Base-by-base conservation (phyloP, 2,113 vertebrate genomes). In the Tragelaphus scriptus region DNA sequence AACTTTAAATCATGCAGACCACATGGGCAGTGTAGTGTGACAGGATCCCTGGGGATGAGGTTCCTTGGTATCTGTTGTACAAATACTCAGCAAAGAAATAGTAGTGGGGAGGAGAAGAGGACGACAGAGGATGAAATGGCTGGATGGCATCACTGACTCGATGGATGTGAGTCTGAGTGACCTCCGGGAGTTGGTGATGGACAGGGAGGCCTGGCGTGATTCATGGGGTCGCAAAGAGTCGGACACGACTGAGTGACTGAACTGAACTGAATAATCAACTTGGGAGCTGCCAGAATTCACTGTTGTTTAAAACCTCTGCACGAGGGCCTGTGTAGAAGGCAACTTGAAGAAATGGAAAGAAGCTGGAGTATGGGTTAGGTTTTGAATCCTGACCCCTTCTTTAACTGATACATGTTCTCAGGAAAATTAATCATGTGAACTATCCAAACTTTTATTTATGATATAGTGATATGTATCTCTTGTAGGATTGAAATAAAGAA, bases 31-130 rank as follows among this genome's bases (percentile, higher is more conserved):
- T 40, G 21, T 91, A 65, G 25, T 80, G 77, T 55, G 88, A 94
- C 95, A 96, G 81, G 7, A 55, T 86, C 92, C 77, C 51, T 25
- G 7, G 15, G 79, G 92, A 89, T 81, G 77, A 65, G 10, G 75
- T 14, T 95, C 84, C 95, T 81, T 40, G 32, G 44, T 59, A 82
- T n/a, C 25, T 71, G 59, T 88, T 91, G 56, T 30, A 30, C 92
- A 93, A 90, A 96, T 71, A 55, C 28, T 63, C 59, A 92, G 40
- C 51, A 97, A 93, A 95, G 79, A 94, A 96, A 94, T 89, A 95
- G 59, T 68, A 95, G 81, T n/a, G 28, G 58, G 28, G 21, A 44
- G 44, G 44, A 44, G 44, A 44, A 44, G 44, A 44, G 44, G 44
- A 44, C 44, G 6, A 44, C 44, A 44, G 44, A 44, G 44, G 44